Evolutionary conservation across 64 coral and sea anemone genomes (phyloP).

Genomic region (Pocillopora verrucosa): DNA sequence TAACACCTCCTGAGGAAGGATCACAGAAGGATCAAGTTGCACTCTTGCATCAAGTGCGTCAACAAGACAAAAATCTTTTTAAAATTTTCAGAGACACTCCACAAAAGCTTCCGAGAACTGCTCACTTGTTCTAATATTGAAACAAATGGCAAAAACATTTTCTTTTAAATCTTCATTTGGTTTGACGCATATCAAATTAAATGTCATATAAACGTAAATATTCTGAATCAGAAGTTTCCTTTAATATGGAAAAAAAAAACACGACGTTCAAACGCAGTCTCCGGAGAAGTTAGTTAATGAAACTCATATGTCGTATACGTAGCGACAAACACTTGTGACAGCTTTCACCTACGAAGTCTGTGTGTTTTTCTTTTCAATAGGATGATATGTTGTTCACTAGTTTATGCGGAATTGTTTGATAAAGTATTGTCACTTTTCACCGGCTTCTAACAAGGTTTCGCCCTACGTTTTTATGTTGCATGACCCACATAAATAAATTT

Average conservation of each 20-base stretch:
- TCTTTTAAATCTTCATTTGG: too few relatives aligned
- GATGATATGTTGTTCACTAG: not conserved
- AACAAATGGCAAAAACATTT: too few relatives aligned
- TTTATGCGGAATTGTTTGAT: not conserved
- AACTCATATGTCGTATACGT: not conserved
- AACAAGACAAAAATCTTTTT: too few relatives aligned
- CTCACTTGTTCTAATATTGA: too few relatives aligned
- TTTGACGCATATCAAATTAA: too few relatives aligned
- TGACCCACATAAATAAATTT: not conserved
- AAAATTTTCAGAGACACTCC: too few relatives aligned
- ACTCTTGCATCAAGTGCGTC: too few relatives aligned
- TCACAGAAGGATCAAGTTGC: too few relatives aligned
- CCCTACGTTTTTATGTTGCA: not conserved
- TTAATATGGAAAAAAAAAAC: not conserved
- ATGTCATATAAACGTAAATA: too few relatives aligned
- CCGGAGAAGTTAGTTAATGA: not conserved
- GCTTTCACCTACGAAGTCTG: not conserved
- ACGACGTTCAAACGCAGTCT: not conserved
- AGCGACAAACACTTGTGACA: not conserved
- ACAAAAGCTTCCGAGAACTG: too few relatives aligned
- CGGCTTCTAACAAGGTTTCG: not conserved
- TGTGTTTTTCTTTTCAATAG: not conserved
- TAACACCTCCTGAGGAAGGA: too few relatives aligned
- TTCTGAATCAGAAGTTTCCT: not conserved
- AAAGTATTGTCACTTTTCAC: not conserved